Evolutionary conservation across 1,140 invertebrate species (phyloP), one percentile per base, ranked within the genome.

Genomic region (Lordiphosa mommai): DNA sequence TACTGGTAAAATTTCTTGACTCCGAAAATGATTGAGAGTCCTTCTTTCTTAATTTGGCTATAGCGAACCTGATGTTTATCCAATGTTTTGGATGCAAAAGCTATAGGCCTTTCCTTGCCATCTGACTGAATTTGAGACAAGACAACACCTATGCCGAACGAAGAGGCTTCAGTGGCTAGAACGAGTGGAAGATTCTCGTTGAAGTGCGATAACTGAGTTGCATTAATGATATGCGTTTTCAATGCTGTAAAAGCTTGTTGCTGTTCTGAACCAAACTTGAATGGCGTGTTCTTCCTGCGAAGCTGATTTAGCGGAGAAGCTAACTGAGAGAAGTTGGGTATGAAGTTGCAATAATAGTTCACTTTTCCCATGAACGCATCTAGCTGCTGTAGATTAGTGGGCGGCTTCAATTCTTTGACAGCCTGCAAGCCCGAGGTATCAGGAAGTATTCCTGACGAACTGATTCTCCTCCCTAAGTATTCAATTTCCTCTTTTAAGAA

Each of bases 401-500:
- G 88, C 29, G 5, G 38, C 14, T 59, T 49, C 49, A 88, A 51
- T 20, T 70, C 37, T 27, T 30, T 43, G 27, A 82, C 44, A 29
- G 53, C 61, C 13, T 74, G 29, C 4, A 55, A 37, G 36, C 68
- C 56, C 10, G 29, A 37, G 27, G 65, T 12, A 2, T 34, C 23
- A n/a, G 71, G 65, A 3, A 60, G 50, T 33, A 86, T 60, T 0
- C 74, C 76, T 1, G 56, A 6, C 16, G 34, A 41, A 44, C 80
- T 66, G 29, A 89, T 72, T 6, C 48, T 43, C 50, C 80, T 79
- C 1, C 79, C 74, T 16, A 76, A 61, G 20, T 87, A 86, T 48
- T 79, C 65, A 10, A 80, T 60, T 48, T 55, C 60, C 6, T 63
- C 41, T 30, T 37, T 33, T 2, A 85, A 72, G 58, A 74, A 70